Conservation (phyloP, 2,888 invertebrate species). For the Boloria euphrosyne region DNA sequence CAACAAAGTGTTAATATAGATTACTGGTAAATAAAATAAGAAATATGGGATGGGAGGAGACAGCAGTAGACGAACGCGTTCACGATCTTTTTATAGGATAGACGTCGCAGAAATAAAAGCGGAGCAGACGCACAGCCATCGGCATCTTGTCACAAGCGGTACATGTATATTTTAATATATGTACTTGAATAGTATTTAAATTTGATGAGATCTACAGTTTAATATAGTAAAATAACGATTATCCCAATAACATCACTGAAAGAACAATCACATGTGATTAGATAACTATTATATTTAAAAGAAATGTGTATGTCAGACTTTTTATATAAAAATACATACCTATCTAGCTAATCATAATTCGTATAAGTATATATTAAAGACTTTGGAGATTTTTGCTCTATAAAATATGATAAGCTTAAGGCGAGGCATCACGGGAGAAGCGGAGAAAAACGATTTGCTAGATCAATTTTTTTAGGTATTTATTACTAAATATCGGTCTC, state of each 20-base stretch:
- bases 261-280: too few species aligned
- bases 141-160: conserved; percentile 20
- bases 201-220: too few species aligned
- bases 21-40: conserved; percentile 35
- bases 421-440: too few species aligned
- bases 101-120: conserved; percentile 61
- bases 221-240: too few species aligned
- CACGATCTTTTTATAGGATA: conserved; percentile 68
- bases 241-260: too few species aligned
- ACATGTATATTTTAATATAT: neutral
- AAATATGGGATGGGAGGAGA: conserved; percentile 49
- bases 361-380: neutral
- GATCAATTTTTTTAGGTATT: too few species aligned
- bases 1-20: conserved; percentile 29
- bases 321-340: too few species aligned
- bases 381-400: conserved; percentile 14
- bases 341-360: neutral
- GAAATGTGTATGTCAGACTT: too few species aligned
- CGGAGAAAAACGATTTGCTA: too few species aligned
- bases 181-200: neutral
- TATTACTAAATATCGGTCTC: too few species aligned
- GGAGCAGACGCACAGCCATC: conserved; percentile 56
- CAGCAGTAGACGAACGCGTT: conserved; percentile 61
- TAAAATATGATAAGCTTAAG: conserved; percentile 25
- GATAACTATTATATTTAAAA: too few species aligned